Conservation (phyloP, 2,797 vertebrate species). For the Artibeus lituratus region DNA sequence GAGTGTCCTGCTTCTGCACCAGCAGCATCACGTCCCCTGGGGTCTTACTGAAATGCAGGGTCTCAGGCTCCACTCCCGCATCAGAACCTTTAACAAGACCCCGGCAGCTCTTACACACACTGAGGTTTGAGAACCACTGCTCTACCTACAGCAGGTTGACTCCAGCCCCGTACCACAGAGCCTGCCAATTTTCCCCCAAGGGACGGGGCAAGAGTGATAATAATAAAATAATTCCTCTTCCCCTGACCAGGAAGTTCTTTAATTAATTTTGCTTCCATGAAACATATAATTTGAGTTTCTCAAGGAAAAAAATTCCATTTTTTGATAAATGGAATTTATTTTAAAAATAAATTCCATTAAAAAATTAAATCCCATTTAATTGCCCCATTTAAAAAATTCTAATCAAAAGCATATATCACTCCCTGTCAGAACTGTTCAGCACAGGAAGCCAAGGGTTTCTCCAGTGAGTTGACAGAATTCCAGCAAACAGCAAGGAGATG, state of each 20-base stretch:
- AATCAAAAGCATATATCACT: neutral
- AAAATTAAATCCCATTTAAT: too few relatives aligned
- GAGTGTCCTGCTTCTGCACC: neutral
- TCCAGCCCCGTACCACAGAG: neutral
- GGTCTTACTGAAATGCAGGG: too few relatives aligned
- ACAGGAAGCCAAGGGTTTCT: neutral
- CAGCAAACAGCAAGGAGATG: neutral
- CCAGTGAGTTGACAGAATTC: neutral
- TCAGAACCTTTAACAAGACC: neutral
- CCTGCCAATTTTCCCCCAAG: neutral
- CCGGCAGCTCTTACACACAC: neutral
- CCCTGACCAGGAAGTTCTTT: neutral
- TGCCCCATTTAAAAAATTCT: neutral
- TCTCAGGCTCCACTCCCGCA: neutral
- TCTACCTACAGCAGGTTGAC: neutral
- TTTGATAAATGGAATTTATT: neutral
- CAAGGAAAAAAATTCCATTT: neutral
- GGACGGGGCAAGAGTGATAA: neutral
- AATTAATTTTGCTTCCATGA: neutral
- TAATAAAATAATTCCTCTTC: neutral
- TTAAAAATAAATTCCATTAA: too few relatives aligned
- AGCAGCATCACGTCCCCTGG: fast-evolving
- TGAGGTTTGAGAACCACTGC: neutral
- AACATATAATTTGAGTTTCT: neutral
- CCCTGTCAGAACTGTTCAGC: neutral